These are phyloP conservation scores for Oreonectes daqikongensis DNA, from an alignment of 2,797 vertebrate genomes.

Conservation along the genomic window DNA sequence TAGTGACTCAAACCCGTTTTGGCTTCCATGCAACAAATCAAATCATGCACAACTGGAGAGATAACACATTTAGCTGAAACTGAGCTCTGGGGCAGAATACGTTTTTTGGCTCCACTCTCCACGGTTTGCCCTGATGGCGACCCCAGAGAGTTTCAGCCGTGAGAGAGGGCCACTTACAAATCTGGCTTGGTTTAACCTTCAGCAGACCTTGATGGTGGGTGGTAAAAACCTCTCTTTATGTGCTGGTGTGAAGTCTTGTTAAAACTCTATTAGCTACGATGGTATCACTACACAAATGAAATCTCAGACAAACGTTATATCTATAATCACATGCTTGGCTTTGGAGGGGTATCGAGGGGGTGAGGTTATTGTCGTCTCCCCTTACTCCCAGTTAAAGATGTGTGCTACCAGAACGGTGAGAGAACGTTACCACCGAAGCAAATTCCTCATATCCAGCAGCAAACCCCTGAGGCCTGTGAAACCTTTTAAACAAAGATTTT, in stretches of 20 bases:
- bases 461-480: slow-evolving; percentile 66
- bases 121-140: slow-evolving; percentile 70
- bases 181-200: slow-evolving; percentile 70
- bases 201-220: slow-evolving; percentile 68
- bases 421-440: slow-evolving; percentile 58
- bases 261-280: slow-evolving; percentile 65
- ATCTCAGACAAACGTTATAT: slow-evolving; percentile 51
- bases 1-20: slow-evolving; percentile 23
- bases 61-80: slow-evolving; percentile 39
- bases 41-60: slow-evolving; percentile 49
- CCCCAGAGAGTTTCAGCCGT: slow-evolving; percentile 68
- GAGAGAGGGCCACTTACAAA: slow-evolving; percentile 60
- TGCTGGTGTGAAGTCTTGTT: slow-evolving; percentile 62
- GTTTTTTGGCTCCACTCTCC: slow-evolving; percentile 70
- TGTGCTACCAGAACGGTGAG: slow-evolving; percentile 60
- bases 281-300: slow-evolving; percentile 55
- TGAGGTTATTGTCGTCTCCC: not conserved
- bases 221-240: slow-evolving; percentile 59
- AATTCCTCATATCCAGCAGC: slow-evolving; percentile 56
- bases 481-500: slow-evolving; percentile 71
- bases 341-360: slow-evolving; percentile 13
- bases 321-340: slow-evolving; percentile 37
- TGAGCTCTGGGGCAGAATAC: slow-evolving; percentile 36
- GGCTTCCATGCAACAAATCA: slow-evolving; percentile 51
- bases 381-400: slow-evolving; percentile 54